Percentiles rank a stretch among this genome's conserved stretches.
phyloP scores from a whole-genome alignment of 2,797 vertebrate species.

The Mormyrus proboscirostris region DNA sequence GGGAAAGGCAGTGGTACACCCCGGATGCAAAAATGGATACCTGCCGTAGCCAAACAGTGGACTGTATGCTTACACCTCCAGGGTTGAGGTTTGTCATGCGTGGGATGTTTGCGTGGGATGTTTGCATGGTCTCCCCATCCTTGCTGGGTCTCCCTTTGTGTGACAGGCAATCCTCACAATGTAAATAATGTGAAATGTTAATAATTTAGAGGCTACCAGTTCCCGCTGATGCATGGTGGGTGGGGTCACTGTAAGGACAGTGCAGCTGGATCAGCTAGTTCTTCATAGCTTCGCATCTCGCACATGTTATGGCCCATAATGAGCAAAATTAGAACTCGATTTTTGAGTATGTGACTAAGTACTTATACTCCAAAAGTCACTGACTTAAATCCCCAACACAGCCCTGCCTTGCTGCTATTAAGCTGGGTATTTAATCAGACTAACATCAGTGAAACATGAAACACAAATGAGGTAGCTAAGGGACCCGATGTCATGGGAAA shows the following conservation, averaged over 20 bases:
- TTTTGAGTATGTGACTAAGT: neutral
- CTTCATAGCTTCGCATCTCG: slow-evolving; percentile 94
- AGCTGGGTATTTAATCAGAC: neutral
- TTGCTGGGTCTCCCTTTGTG: neutral
- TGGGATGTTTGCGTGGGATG: neutral
- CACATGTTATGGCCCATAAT: slow-evolving; percentile 32
- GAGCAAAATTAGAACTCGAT: neutral
- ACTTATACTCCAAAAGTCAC: neutral
- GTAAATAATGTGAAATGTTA: neutral
- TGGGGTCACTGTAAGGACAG: neutral
- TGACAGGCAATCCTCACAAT: neutral
- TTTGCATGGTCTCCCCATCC: neutral
- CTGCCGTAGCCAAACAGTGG: neutral
- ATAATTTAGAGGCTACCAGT: neutral
- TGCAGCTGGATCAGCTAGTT: slow-evolving; percentile 83
- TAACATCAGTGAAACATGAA: neutral
- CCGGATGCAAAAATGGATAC: neutral
- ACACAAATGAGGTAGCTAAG: neutral
- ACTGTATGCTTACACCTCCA: neutral
- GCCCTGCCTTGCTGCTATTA: neutral
- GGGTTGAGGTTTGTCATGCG: neutral
- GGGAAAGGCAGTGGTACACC: neutral
- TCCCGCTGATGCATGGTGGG: neutral
- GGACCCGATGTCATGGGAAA: neutral
- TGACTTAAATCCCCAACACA: neutral